Percentiles rank a stretch among this genome's conserved stretches.
Conservation (phyloP, 2,888 invertebrate genomes). For the Acholoe squamosa region DNA sequence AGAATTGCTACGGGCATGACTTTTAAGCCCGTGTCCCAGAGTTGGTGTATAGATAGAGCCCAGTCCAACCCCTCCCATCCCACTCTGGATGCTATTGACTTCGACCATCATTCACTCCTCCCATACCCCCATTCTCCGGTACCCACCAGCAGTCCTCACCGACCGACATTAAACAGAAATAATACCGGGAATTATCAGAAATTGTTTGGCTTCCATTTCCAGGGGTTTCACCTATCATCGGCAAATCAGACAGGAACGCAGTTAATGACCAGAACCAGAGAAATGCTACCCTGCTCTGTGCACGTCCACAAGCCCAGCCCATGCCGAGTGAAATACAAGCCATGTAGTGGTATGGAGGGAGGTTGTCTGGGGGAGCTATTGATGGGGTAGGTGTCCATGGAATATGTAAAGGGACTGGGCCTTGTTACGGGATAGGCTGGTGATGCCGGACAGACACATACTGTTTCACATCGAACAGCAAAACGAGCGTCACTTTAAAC, state of each 20-base stretch:
- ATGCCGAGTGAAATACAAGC: not conserved
- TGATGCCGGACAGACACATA: too few species aligned
- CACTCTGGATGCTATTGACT: slow-evolving; percentile 2
- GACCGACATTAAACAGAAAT: slow-evolving; percentile 12
- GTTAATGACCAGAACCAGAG: not conserved
- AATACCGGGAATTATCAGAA: slow-evolving; percentile 27
- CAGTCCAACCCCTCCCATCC: not conserved
- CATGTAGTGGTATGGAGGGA: not conserved
- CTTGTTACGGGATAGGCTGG: too few species aligned
- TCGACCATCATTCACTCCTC: not conserved
- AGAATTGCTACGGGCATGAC: too few species aligned
- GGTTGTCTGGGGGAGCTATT: not conserved
- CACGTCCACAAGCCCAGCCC: not conserved
- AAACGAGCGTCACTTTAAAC: not conserved
- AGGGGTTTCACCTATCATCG: not conserved
- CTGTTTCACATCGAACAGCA: not conserved
- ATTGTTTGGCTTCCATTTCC: slow-evolving; percentile 27
- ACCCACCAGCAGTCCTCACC: not conserved
- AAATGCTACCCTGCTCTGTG: not conserved
- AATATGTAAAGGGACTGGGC: too few species aligned
- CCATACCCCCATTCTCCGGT: not conserved
- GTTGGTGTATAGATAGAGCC: not conserved
- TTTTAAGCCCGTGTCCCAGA: not conserved
- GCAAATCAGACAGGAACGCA: not conserved
- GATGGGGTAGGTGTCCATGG: too few species aligned